Evolutionary conservation across 1,140 invertebrate species (phyloP), one percentile per base, ranked within the genome.

Genomic region (Cydia amplana): DNA sequence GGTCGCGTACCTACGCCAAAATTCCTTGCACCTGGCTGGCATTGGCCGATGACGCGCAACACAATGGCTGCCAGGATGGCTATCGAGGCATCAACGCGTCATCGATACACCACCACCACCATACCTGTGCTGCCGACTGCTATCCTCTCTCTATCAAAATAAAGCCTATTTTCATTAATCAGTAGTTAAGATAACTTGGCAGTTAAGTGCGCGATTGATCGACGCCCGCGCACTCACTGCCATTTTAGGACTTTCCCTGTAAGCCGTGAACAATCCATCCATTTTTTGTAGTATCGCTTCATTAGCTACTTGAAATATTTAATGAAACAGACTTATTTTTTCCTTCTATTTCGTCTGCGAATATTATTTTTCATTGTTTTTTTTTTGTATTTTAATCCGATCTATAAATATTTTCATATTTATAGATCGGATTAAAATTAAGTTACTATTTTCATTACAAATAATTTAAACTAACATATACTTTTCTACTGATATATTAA

Each of bases 11-110:
- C 79, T 84, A 82, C 83, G 85, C 85, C 79, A 78, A 83, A 80
- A 85, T 85, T 83, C 80, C 77, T 81, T 78, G 78, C 82, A 83
- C 81, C 82, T 86, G 82, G 74, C 20, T 81, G 77, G 76, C 78
- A 82, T 80, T 82, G 82, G 73, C n/a, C 65, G 51, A 55, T 20
- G 75, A 51, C 49, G 64, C 67, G 60, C 20, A 14, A 63, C 67
- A 77, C 76, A 77, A 77, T 74, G 73, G 72, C n/a, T 70, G 20
- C 32, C 28, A 63, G 75, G 40, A 65, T 49, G 75, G 75, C 72
- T 77, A 74, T 74, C 76, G 72, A 70, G 12, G 36, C 36, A 70
- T 70, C 65, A 60, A 60, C 55, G 20, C 55, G 65, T 70, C 65
- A 70, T 60, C 55, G 55, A 23, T 23, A 60, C 55, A 60, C 16